Conservation (phyloP, 2,113 vertebrate genomes). For the Emydocephalus ijimae region DNA sequence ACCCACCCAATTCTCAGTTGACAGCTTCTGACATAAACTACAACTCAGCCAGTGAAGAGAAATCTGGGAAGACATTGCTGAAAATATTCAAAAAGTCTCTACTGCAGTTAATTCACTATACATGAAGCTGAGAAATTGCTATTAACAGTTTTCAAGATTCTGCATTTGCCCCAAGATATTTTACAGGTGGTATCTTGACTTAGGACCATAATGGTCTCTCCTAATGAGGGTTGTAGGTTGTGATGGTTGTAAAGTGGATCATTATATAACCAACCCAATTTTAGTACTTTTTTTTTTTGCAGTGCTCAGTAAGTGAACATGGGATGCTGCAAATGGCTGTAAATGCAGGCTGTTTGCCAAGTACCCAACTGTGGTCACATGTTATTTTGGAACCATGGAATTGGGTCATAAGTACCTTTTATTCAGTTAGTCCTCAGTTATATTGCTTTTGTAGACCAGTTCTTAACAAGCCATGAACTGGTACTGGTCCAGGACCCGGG, state of each 20-base stretch:
- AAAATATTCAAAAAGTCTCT: not conserved
- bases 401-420: not conserved
- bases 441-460: not conserved
- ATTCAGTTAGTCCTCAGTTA: not conserved
- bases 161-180: not conserved
- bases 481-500: no score
- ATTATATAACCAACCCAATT: not conserved
- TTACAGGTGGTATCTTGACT: not conserved
- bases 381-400: not conserved
- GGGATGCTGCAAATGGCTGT: not conserved
- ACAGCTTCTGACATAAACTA: not conserved
- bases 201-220: not conserved
- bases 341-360: not conserved
- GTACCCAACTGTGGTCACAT: not conserved
- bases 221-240: not conserved
- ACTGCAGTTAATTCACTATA: not conserved
- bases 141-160: not conserved
- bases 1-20: not conserved
- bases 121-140: not conserved
- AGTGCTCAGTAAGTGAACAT: not conserved
- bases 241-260: not conserved
- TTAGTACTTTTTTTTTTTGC: not conserved
- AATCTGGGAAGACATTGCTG: not conserved
- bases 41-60: not conserved
- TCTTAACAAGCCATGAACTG: no score